A percentile compares a stretch with the other conserved stretches of the same genome.
phyloP scores from a whole-genome alignment of 2,888 invertebrate genomes.

The Sinopyrophorus schimmeli region DNA sequence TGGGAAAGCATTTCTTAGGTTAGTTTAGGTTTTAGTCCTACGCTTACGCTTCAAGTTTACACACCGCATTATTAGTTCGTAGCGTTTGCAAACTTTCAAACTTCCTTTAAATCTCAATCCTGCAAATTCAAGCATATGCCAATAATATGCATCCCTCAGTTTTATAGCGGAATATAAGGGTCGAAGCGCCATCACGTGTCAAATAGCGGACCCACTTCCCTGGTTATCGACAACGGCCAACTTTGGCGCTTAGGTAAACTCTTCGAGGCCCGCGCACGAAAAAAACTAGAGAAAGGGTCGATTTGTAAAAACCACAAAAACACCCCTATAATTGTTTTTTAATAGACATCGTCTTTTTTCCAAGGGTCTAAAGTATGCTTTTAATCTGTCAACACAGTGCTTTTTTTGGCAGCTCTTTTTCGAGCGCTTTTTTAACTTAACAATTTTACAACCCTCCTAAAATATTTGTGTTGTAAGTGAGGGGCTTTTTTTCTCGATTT shows the following conservation, averaged over 20 bases:
- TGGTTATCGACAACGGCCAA: conserved; percentile 7
- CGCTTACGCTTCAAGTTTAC: too few relatives aligned
- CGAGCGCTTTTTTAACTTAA: conserved; percentile 2
- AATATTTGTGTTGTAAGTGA: neutral
- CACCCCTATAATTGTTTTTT: conserved; percentile 49
- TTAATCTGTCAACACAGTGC: conserved; percentile 48
- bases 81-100: too few relatives aligned
- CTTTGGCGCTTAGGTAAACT: conserved; percentile 9
- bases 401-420: conserved; percentile 33
- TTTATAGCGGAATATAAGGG: too few relatives aligned
- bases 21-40: too few relatives aligned
- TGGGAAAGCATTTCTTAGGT: too few relatives aligned
- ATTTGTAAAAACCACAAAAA: conserved; percentile 48
- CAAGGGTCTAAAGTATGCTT: conserved; percentile 35
- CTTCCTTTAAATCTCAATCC: too few relatives aligned
- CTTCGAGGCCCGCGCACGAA: conserved; percentile 21
- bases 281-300: conserved; percentile 40
- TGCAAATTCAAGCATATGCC: too few relatives aligned
- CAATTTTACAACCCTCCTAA: conserved; percentile 5
- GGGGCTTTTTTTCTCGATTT: neutral
- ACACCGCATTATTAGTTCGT: too few relatives aligned
- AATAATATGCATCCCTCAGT: too few relatives aligned
- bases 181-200: conserved; percentile 22
- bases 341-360: conserved; percentile 40
- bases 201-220: conserved; percentile 13